Evolutionary conservation across 2,113 vertebrate genomes (phyloP), one percentile per base, ranked within the genome.

Genomic region (Catharus minimus): DNA sequence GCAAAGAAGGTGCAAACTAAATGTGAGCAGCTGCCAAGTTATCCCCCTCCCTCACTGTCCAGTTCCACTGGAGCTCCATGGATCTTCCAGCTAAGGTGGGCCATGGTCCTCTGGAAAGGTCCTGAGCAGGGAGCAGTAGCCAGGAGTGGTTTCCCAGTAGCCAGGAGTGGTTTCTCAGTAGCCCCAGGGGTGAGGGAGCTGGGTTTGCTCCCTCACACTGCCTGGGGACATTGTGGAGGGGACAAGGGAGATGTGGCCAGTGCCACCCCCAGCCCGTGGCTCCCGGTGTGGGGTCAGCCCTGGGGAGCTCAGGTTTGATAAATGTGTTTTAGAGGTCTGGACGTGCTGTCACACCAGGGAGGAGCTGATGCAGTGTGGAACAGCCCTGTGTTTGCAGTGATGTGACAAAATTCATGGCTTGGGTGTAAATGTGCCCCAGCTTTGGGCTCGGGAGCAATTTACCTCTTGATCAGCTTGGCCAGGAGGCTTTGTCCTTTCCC

Each of bases 1-100:
- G 92, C 95, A 68, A 96, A 95, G 95, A 93, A 95, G 96, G 96
- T 94, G 95, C 90, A 92, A 95, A 93, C 92, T 62, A 58, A 66
- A 95, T 52, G 33, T 89, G 93, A 90, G 92, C 93, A 86, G 88
- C 79, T 92, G 90, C 95, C 94, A 81, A 58, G 86, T 41, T 57
- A 56, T 39, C 53, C 91, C 64, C 1, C 43, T 60, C 57, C 79
- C 67, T 18, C 6, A 10, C 73, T 78, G 82, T 41, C 84, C 11
- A 1, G 5, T 46, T 71, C 28, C 69, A 27, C 53, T 5, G 21
- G 11, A 12, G 33, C 53, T 84, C 65, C 44, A 0, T 38, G 65
- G 61, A 5, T 77, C 53, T 88, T 20, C 43, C 53, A 69, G 61
- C 46, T 46, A 2, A 53, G 39, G 28, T 39, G 36, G 65, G 26